Conservation (phyloP, 2,888 invertebrate species). For the Pterostichus madidus region DNA sequence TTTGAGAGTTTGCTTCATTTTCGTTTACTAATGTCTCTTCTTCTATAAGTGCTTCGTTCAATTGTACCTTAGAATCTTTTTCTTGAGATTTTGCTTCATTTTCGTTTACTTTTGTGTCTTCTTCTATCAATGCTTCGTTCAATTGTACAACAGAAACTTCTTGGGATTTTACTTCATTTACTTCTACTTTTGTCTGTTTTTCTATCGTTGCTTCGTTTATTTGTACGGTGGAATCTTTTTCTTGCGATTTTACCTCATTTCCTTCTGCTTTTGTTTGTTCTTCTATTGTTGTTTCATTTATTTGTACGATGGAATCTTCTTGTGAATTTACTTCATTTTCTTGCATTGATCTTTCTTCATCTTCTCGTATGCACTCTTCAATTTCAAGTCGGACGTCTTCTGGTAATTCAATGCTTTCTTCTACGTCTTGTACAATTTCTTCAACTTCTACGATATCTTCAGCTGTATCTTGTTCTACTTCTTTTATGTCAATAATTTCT, state of each 20-base stretch:
- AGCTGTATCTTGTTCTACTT: neutral
- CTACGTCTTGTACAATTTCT: slow-evolving; percentile 6
- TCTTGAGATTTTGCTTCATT: neutral
- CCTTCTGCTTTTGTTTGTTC: neutral
- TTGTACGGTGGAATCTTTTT: neutral
- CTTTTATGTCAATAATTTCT: neutral
- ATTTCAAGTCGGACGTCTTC: slow-evolving; percentile 27
- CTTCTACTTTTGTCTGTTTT: neutral
- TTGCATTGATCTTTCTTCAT: neutral
- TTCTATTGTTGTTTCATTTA: neutral
- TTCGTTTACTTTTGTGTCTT: neutral
- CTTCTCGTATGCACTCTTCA: slow-evolving; percentile 19
- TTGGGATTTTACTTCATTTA: neutral
- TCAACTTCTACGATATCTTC: slow-evolving; percentile 8
- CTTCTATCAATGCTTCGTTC: neutral
- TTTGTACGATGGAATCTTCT: neutral
- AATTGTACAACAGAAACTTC: neutral
- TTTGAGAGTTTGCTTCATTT: neutral
- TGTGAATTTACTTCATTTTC: neutral
- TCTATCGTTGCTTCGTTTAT: neutral
- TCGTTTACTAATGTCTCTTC: neutral
- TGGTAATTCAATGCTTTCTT: slow-evolving; percentile 8
- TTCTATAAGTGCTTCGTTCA: neutral
- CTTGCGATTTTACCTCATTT: neutral
- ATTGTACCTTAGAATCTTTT: no score